Evolutionary conservation across 2,797 vertebrate genomes (phyloP), one percentile per base, ranked within the genome.

Genomic region (Poeciliopsis presidionis): DNA sequence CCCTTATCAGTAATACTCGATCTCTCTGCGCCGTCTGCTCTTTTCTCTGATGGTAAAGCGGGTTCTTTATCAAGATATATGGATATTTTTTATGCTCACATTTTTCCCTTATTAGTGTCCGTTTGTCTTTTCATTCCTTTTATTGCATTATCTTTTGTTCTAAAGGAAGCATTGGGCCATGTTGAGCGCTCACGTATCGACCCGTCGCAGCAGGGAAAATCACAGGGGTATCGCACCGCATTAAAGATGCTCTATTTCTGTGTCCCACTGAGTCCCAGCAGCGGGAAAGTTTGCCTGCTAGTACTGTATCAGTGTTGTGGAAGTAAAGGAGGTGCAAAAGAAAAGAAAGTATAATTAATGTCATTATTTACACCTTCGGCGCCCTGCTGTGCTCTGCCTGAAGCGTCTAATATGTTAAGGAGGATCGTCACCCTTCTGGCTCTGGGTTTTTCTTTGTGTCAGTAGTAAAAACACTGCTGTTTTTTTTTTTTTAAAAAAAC

Each of bases 121-220:
- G 11, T 5, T 43, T 73, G 9, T 41, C 30, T 67, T 69, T 47
- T 12, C 18, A 36, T 76, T 39, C 65, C n/a, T 73, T 79, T n/a
- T 55, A 28, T 83, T 73, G 76, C 13, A 72, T 72, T 70, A 43
- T 14, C 28, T 75, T 41, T 74, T 53, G 20, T 39, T 69, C 47
- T 59, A 75, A 12, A 59, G 28, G 33, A 57, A 69, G 30, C 47
- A 36, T 11, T 55, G 30, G 36, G 45, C 43, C 61, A 71, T 41
- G n/a, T 72, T 57, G 75, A 81, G 53, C 72, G 67, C 28, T 49
- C 36, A 61, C 14, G 65, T 55, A 55, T 74, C 73, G 36, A 79
- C 57, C 16, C 70, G 61, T 75, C n/a, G 30, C 41, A 72, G 51
- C 9, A 57, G 72, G 43, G 47, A 73, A 55, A 76, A 59, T 65